Evolutionary conservation across 2,113 vertebrate genomes (phyloP).

Genomic region (Synchiropus splendidus): DNA sequence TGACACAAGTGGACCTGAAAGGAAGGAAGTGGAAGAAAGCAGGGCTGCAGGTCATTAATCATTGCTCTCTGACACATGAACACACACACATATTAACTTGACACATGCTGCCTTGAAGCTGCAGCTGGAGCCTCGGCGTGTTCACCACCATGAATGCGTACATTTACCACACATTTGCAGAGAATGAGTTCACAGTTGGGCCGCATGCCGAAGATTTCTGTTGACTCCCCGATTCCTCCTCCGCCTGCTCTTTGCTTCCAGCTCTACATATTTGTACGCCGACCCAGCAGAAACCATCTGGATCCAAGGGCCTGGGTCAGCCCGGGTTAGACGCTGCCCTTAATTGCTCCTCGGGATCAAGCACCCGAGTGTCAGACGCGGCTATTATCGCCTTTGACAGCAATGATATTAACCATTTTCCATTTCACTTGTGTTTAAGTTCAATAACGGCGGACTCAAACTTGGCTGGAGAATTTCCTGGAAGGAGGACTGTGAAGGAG

Average conservation of each 20-base stretch:
- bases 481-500: too few relatives aligned
- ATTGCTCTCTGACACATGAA: constrained; percentile 44
- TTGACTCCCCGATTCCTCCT: constrained; percentile 1
- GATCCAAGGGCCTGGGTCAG: constrained; percentile 15
- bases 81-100: constrained; percentile 19
- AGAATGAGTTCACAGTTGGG: constrained; percentile 23
- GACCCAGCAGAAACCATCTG: constrained; percentile 14
- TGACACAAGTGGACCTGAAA: constrained; percentile 44
- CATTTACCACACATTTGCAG: constrained; percentile 3
- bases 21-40: constrained; percentile 60
- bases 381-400: too few relatives aligned
- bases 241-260: constrained; percentile 3
- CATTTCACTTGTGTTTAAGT: too few relatives aligned
- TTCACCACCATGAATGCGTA: constrained; percentile 4
- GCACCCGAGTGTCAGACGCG: too few relatives aligned
- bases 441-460: too few relatives aligned
- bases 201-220: constrained; percentile 11
- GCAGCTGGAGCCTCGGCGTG: constrained; percentile 23
- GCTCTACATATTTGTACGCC: constrained; percentile 7
- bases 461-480: too few relatives aligned
- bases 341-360: not conserved
- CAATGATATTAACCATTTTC: too few relatives aligned
- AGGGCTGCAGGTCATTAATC: constrained; percentile 64
- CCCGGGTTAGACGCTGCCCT: constrained; percentile 10
- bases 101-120: constrained; percentile 14